Evolutionary conservation across 2,888 invertebrate genomes (phyloP), one percentile per base, ranked within the genome.

Genomic region (Blomia tropicalis): DNA sequence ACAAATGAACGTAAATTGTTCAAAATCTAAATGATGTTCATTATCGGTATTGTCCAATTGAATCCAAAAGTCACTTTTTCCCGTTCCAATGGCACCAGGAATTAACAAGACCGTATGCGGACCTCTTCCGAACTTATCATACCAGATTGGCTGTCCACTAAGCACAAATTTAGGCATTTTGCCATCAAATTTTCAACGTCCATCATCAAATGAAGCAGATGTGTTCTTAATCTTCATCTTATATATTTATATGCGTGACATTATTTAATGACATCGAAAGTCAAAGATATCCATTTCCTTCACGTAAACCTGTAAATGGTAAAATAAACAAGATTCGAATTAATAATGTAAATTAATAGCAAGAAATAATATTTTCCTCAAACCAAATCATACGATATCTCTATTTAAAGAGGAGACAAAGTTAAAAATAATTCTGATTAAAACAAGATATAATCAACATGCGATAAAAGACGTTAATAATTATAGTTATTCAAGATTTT

Each of bases 31-130:
- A 1, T 14, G 23, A 17, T 61, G 30, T 17, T 36, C 30, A 4
- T 41, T 51, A 2, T 44, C 44, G 2, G 36, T 11, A 17, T 25
- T 29, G 11, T 58, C 27, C 2, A 60, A 22, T 25, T 47, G 31
- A 19, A 36, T 41, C 4, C 17, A 4, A 19, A 51, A 60, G 36
- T 60, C 60, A 41, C 47, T 60, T 51, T 30, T 19, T 11, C 22
- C 60, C 11, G 60, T 60, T 1, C 60, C 60, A 43, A 62, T 60
- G 0, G 85, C 84, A 41, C 89, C 89, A 0, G 89, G 88, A 71
- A 87, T 77, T 64, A 85, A 79, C 3, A 90, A 73, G 0, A 88
- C 72, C 27, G 76, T 67, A 74, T 78, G 71, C 77, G 79, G 32
- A 17, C 79, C 83, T 67, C 71, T 74, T 17, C 84, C 84, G 41